phyloP scores from a whole-genome alignment of 2,113 vertebrate species.

The Nesogale talazaci region DNA sequence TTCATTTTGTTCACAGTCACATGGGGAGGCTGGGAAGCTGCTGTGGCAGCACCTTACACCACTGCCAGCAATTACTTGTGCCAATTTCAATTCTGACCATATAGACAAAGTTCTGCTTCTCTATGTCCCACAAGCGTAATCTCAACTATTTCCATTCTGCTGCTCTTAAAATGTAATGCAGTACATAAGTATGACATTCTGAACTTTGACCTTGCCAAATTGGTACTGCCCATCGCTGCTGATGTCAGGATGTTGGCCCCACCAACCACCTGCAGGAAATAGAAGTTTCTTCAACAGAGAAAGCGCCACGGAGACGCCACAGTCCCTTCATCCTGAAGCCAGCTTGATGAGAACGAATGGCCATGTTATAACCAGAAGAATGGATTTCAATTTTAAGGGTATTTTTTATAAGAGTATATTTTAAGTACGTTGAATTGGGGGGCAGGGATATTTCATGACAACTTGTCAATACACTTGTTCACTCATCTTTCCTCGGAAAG shows the following conservation, averaged over 20 bases:
- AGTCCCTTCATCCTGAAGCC: neutral
- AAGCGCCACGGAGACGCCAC: neutral
- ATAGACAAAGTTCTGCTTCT: neutral
- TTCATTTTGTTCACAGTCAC: no score
- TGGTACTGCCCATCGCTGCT: neutral
- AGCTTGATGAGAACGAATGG: neutral
- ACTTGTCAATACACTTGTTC: neutral
- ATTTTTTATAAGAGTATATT: neutral
- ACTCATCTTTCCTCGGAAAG: neutral
- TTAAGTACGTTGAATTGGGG: neutral
- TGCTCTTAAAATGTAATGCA: slow-evolving; percentile 5
- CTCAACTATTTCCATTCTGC: neutral
- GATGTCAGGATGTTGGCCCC: neutral
- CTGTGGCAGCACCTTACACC: no score
- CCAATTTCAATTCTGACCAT: neutral
- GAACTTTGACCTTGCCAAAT: neutral
- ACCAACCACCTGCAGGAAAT: no score
- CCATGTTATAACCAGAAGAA: slow-evolving; percentile 32
- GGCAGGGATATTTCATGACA: slow-evolving; percentile 20
- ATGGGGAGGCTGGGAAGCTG: no score
- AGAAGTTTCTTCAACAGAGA: neutral
- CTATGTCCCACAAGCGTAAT: neutral
- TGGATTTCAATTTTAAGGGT: slow-evolving; percentile 66
- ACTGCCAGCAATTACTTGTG: neutral
- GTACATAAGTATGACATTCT: neutral